Conservation (phyloP, 2,888 invertebrate genomes). For the Plemyria rubiginata region DNA sequence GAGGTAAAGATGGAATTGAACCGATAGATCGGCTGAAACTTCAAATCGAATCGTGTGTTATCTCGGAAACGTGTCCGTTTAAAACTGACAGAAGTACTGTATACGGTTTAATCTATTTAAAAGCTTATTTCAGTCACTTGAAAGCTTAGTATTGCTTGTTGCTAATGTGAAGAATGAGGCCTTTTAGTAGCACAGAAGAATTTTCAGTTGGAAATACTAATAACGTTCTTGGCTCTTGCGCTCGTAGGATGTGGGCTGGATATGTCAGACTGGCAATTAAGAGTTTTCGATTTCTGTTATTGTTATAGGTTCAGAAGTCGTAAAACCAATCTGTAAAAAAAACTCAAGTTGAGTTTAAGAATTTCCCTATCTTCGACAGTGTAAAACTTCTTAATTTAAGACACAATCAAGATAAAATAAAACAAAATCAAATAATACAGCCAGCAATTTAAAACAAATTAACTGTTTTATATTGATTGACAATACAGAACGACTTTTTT, state of each 20-base stretch:
- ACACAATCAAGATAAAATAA: slow-evolving; percentile 23
- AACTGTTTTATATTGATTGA: slow-evolving; percentile 37
- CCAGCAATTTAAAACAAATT: slow-evolving; percentile 42
- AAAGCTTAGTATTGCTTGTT: slow-evolving; percentile 50
- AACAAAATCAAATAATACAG: slow-evolving; percentile 29
- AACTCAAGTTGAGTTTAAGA: neutral
- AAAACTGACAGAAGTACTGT: slow-evolving; percentile 57
- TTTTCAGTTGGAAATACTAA: slow-evolving; percentile 70
- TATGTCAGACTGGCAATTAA: slow-evolving; percentile 64
- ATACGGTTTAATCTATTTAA: slow-evolving; percentile 51
- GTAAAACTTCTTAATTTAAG: slow-evolving; percentile 26
- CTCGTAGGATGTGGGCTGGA: slow-evolving; percentile 59
- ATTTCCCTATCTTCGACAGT: slow-evolving; percentile 3
- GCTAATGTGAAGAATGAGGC: slow-evolving; percentile 44
- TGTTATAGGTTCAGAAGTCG: slow-evolving; percentile 4
- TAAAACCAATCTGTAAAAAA: slow-evolving; percentile 1
- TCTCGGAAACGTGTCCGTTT: slow-evolving; percentile 67
- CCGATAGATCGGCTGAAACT: slow-evolving; percentile 54
- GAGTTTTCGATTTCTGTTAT: slow-evolving; percentile 36
- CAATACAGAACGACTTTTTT: slow-evolving; percentile 41
- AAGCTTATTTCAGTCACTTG: slow-evolving; percentile 50
- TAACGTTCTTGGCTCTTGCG: slow-evolving; percentile 60
- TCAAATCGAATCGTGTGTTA: slow-evolving; percentile 71
- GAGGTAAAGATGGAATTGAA: slow-evolving; percentile 59
- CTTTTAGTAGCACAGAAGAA: slow-evolving; percentile 49